Evolutionary conservation across 23 tunicate species (phyloP), one percentile per base, ranked within the genome.

Genomic region (Ciona savignyi): DNA sequence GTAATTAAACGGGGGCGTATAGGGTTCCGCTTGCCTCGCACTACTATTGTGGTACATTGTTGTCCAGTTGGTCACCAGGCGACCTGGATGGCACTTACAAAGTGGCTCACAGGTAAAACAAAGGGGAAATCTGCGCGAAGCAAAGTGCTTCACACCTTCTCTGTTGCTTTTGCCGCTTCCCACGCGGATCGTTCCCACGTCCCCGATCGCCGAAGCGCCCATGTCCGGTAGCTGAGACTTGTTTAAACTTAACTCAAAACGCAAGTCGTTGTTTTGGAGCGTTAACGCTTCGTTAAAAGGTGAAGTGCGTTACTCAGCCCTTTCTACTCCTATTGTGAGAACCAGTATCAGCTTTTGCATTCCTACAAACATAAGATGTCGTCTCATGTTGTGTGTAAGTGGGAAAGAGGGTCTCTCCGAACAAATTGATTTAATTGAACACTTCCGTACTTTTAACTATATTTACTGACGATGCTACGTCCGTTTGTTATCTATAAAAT

Each of bases 181-280:
- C 56, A 42, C 56, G 56, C 56, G 56, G 56, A 42, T 42, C 56
- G 56, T 42, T 42, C 56, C 56, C 56, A 42, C 56, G 56, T 42
- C 15, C 56, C 11, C 56, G 56, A 9, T 15, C 56, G 9, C 9
- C 56, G 11, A 42, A 42, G 9, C 56, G 15, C 56, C 56, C 15
- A 42, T 42, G 56, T 42, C 56, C 56, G 56, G 56, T 42, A 42
- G 56, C 56, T 6, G 56, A 9, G 15, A 15, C 56, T 42, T 42
- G 56, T 9, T 9, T 42, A 42, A 42, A 42, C 11, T 9, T 15
- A 42, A 42, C 56, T 42, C 15, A 9, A 15, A 42, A 42, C 9
- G 56, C 56, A 42, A 42, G 56, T 6, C 11, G 56, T 42, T 42
- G 56, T 42, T 42, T 42, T 42, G 56, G 56, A 6, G 56, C 56